phyloP scores from a whole-genome alignment of 2,888 invertebrate genomes.

The Noctua janthina region DNA sequence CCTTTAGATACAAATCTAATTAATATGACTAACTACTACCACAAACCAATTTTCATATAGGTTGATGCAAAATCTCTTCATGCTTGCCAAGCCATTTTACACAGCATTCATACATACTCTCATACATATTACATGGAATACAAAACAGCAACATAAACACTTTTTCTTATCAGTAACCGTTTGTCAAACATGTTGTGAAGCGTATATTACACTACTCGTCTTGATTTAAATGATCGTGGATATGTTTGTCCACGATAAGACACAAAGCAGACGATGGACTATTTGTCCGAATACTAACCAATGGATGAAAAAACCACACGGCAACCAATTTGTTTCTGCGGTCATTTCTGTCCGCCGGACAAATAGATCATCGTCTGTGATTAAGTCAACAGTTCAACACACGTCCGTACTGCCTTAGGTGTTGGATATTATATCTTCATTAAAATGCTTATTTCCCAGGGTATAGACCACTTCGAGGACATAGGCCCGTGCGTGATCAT shows the following conservation, averaged over 20 bases:
- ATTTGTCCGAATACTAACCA: too few relatives aligned
- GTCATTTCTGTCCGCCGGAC: neutral
- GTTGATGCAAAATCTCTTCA: too few relatives aligned
- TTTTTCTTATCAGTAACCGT: too few relatives aligned
- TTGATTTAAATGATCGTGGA: neutral
- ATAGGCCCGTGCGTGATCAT: conserved; percentile 99
- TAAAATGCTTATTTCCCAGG: conserved; percentile 86
- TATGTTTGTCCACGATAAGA: neutral
- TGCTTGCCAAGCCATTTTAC: neutral
- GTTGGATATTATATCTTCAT: neutral
- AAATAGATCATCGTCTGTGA: neutral
- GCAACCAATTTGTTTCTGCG: neutral
- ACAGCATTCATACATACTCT: neutral
- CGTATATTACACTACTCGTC: too few relatives aligned
- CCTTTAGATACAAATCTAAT: neutral
- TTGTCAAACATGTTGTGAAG: too few relatives aligned
- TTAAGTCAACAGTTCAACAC: neutral
- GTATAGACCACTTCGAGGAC: conserved; percentile 99
- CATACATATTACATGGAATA: neutral
- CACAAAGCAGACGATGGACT: too few relatives aligned
- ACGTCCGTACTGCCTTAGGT: neutral
- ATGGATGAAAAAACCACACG: neutral
- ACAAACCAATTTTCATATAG: too few relatives aligned
- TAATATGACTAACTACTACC: neutral
- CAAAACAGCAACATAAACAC: neutral